Conservation (phyloP, 35 echinoderm and acorn worm species). For the Apostichopus parvimensis region DNA sequence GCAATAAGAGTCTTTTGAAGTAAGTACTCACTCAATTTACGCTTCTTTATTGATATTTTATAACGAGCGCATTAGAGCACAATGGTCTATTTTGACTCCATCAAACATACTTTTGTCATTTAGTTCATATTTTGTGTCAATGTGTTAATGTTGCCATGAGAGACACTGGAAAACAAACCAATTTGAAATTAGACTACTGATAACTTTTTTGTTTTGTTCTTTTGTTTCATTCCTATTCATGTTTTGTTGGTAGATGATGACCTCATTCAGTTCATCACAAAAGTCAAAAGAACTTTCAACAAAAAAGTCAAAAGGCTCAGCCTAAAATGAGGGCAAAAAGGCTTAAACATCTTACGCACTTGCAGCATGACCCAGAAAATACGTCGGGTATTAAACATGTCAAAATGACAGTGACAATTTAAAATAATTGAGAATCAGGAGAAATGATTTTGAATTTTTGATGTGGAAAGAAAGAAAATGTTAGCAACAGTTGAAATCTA, state of each 20-base stretch:
- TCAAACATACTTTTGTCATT: not conserved
- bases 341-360: no score
- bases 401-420: no score
- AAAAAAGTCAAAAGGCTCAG: not conserved
- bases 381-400: no score
- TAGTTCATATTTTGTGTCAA: not conserved
- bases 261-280: not conserved
- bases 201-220: not conserved
- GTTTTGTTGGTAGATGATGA: not conserved
- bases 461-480: no score
- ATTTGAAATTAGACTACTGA: not conserved
- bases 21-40: not conserved
- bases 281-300: not conserved
- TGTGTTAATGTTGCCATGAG: not conserved
- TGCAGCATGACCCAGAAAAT: no score
- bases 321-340: not conserved
- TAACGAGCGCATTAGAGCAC: not conserved
- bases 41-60: not conserved
- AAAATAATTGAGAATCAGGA: no score
- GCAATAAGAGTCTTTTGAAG: not conserved
- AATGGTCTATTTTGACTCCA: not conserved
- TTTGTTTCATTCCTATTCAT: not conserved
- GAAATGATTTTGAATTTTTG: no score
- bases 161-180: not conserved
- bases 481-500: no score